Base-by-base conservation (phyloP, 2,888 invertebrate genomes). In the Coremacera marginata region DNA sequence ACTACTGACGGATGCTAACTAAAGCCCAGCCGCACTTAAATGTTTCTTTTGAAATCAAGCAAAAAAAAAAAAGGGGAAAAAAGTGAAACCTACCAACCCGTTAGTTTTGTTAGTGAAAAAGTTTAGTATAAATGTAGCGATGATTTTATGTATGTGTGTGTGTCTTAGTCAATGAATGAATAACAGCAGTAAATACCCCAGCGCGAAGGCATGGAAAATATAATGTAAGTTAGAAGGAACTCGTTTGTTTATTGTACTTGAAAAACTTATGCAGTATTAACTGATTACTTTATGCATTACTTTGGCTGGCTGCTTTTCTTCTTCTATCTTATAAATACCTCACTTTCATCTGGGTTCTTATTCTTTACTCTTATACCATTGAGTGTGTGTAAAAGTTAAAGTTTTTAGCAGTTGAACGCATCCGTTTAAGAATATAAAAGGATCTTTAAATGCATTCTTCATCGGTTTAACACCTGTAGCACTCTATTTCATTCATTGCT, bases 381-480 rank as follows among this genome's bases (percentile, higher is more conserved):
- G 27, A 16, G 16, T 60, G 27, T 60, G 5, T 27, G 19, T 22
- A 9, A 14, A 25, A 34, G 19, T 19, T n/a, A 34, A 63, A 7
- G 1, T 44, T 11, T 25, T 14, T 19, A 25, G 37, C 37, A 19
- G 19, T 16, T 8, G 31, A 63, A 34, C 34, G 63, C 63, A 63
- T 63, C 63, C 60, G 37, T 34, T 60, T 60, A 71, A 71, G 34
- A n/a, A 31, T 25, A 9, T 37, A 44, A 31, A 19, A 37, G 71
- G n/a, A 11, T 37, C 19, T 71, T 51, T 31, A 25, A 60, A 71
- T 14, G 57, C 19, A 31, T 70, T 31, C 31, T 52, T 70, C 16
- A 70, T 70, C 52, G 25, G 19, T 19, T n/a, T 31, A 52, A 70
- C 70, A 70, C 70, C 70, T 70, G 70, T 70, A 55, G 70, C 34